Evolutionary conservation across 2,797 vertebrate species (phyloP).

Genomic region (Poeciliopsis infans): DNA sequence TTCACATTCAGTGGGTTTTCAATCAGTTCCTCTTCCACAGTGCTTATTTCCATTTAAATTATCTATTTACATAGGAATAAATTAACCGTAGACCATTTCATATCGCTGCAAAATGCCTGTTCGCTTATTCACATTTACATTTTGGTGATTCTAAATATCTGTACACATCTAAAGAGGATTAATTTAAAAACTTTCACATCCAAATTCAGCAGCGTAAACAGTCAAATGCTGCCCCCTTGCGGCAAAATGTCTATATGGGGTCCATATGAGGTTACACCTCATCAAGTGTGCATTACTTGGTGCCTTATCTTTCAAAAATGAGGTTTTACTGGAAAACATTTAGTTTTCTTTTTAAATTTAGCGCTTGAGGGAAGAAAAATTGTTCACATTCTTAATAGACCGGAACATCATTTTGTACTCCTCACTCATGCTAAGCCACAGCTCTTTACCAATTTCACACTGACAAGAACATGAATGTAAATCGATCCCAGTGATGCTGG

Average conservation of each 20-base stretch:
- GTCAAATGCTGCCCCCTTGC: slow-evolving; percentile 37
- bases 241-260: neutral
- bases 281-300: neutral
- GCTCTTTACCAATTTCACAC: slow-evolving; percentile 2
- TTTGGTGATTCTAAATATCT: neutral
- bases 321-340: neutral
- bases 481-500: slow-evolving; percentile 25
- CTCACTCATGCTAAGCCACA: neutral
- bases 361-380: neutral
- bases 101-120: neutral
- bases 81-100: neutral
- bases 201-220: no score
- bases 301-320: neutral
- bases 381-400: neutral
- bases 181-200: no score
- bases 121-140: neutral
- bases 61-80: neutral
- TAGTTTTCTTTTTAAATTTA: neutral
- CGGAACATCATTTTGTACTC: neutral
- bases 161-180: neutral
- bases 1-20: neutral
- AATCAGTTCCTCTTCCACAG: neutral
- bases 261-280: neutral
- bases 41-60: slow-evolving; percentile 39
- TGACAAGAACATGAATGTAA: slow-evolving; percentile 25